Evolutionary conservation across 2,888 invertebrate species (phyloP).

Genomic region (Leptinotarsa tumamoca): DNA sequence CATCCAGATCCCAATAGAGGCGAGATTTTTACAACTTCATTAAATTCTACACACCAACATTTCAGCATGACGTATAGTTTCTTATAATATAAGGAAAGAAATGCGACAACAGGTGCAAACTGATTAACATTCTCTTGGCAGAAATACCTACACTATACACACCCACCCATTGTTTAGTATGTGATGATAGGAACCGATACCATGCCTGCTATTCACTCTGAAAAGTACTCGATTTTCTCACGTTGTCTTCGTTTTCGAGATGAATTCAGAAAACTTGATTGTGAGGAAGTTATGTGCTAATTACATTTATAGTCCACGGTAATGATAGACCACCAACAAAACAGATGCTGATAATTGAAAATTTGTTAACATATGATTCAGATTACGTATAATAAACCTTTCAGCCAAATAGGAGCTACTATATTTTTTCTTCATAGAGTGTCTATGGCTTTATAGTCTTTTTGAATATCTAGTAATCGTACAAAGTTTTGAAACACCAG

Average conservation of each 20-base stretch:
- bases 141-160: conserved; percentile 1
- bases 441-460: too few species aligned
- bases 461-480: too few species aligned
- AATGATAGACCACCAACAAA: too few species aligned
- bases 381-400: too few species aligned
- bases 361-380: too few species aligned
- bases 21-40: background rate
- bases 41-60: background rate
- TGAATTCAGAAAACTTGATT: background rate
- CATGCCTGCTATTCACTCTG: background rate
- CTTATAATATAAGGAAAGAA: conserved; percentile 4
- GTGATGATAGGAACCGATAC: conserved; percentile 15
- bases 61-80: background rate
- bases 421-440: too few species aligned
- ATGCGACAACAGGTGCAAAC: conserved; percentile 28
- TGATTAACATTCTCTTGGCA: conserved; percentile 24
- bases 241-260: background rate
- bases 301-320: too few species aligned
- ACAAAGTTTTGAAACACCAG: too few species aligned
- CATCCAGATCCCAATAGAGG: background rate
- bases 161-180: conserved; percentile 18
- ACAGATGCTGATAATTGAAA: too few species aligned
- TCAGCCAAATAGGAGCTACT: too few species aligned
- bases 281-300: background rate
- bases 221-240: background rate